These are phyloP conservation scores for Galaxias olidus DNA, from an alignment of 2,797 vertebrate genomes.

Conservation along the genomic window DNA sequence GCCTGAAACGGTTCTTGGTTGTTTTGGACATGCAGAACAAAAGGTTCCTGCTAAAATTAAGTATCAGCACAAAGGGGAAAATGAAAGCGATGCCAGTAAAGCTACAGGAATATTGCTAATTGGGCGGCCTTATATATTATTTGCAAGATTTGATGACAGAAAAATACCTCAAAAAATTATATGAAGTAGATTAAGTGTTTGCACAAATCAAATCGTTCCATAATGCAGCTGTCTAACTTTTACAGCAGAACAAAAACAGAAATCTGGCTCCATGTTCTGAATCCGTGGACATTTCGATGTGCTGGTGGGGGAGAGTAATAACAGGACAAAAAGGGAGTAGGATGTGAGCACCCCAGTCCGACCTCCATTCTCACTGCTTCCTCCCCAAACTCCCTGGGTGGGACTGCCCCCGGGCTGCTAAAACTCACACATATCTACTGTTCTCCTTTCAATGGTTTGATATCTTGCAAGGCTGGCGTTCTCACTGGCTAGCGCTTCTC, in stretches of 20 bases:
- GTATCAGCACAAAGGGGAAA: slow-evolving; percentile 8
- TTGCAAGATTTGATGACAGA: too few species aligned
- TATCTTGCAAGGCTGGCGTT: slow-evolving; percentile 35
- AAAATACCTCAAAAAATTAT: too few species aligned
- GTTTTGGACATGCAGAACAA: slow-evolving; percentile 46
- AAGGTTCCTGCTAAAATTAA: slow-evolving; percentile 8
- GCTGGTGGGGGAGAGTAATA: slow-evolving; percentile 39
- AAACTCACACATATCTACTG: slow-evolving; percentile 60
- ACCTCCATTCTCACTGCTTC: slow-evolving; percentile 69
- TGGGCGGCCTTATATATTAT: too few species aligned
- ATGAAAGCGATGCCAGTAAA: too few species aligned
- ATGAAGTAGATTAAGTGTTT: neutral
- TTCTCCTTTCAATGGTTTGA: slow-evolving; percentile 44
- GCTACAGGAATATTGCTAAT: too few species aligned
- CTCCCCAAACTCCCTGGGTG: slow-evolving; percentile 68
- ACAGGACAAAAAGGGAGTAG: slow-evolving; percentile 54
- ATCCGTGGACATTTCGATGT: too few species aligned
- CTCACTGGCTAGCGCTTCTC: slow-evolving; percentile 53
- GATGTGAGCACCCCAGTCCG: slow-evolving; percentile 56
- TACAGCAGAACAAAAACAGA: neutral
- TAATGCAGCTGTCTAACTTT: neutral
- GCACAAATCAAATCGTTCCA: slow-evolving; percentile 26
- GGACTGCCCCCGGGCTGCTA: slow-evolving; percentile 47
- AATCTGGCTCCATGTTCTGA: too few species aligned
- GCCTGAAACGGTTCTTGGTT: slow-evolving; percentile 27